Evolutionary conservation across 2,888 invertebrate genomes (phyloP).

Genomic region (Dicycla oo): DNA sequence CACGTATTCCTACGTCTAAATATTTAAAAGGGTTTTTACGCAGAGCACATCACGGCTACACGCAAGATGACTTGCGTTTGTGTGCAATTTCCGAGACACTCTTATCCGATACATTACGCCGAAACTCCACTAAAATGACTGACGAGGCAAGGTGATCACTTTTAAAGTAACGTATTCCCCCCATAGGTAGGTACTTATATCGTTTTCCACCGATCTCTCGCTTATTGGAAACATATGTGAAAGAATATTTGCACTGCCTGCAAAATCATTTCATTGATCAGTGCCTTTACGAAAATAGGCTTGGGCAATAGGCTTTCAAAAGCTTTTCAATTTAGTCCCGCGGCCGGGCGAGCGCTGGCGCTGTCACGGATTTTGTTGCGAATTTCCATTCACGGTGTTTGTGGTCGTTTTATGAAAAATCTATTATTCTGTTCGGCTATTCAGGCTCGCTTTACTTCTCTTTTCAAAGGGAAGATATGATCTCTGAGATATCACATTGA

Average conservation of each 20-base stretch:
- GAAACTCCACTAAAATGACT: slow-evolving; percentile 36
- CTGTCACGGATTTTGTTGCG: slow-evolving; percentile 65
- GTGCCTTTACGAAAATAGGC: slow-evolving; percentile 69
- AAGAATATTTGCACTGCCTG: slow-evolving; percentile 72
- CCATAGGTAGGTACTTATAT: slow-evolving; percentile 16
- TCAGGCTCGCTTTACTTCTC: slow-evolving; percentile 15
- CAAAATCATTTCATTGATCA: slow-evolving; percentile 76
- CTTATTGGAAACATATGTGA: slow-evolving; percentile 59
- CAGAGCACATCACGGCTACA: slow-evolving; percentile 55
- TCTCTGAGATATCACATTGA: slow-evolving; percentile 32
- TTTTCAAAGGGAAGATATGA: slow-evolving; percentile 38
- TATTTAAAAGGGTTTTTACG: slow-evolving; percentile 71
- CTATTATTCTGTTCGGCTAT: slow-evolving; percentile 35
- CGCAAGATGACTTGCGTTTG: slow-evolving; percentile 63
- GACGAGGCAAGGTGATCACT: slow-evolving; percentile 42
- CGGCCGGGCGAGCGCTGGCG: slow-evolving; percentile 55
- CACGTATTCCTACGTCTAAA: slow-evolving; percentile 67
- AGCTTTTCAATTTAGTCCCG: slow-evolving; percentile 74
- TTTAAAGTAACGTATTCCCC: slow-evolving; percentile 46
- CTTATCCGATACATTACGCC: slow-evolving; percentile 27
- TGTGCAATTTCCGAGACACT: slow-evolving; percentile 57
- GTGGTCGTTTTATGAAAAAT: slow-evolving; percentile 56
- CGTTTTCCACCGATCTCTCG: slow-evolving; percentile 38
- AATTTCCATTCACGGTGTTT: slow-evolving; percentile 51
- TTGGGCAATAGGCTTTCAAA: slow-evolving; percentile 71